phyloP scores from a whole-genome alignment of 2,113 vertebrate genomes.

The Phaetusa simplex region DNA sequence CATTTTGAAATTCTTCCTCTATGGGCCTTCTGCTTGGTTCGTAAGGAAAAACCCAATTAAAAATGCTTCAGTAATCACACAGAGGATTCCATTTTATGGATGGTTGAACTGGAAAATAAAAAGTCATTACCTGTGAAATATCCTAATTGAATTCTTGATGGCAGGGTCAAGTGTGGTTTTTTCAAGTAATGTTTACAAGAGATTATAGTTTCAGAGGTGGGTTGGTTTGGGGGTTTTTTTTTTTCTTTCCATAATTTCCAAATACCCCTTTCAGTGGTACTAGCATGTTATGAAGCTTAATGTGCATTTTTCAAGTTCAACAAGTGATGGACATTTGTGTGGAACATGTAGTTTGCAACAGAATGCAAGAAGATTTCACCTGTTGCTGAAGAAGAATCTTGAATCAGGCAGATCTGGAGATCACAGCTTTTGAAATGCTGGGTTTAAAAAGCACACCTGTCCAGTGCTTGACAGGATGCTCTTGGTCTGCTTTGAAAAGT shows the following conservation, averaged over 20 bases:
- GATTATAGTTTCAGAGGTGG: background rate
- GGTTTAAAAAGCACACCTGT: background rate
- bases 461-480: background rate
- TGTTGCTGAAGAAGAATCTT: background rate
- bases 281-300: background rate
- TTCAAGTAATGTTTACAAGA: constrained; percentile 9
- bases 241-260: background rate
- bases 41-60: constrained; percentile 43
- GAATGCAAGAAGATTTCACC: background rate
- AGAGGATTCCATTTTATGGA: constrained; percentile 47
- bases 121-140: constrained; percentile 51
- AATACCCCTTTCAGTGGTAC: background rate
- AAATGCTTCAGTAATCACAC: constrained; percentile 39
- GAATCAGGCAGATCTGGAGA: background rate
- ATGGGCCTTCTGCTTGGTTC: background rate
- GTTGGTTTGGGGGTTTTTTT: background rate
- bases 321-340: background rate
- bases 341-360: background rate
- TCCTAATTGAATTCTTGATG: constrained; percentile 45
- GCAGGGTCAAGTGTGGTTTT: background rate
- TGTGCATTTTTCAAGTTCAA: background rate
- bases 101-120: constrained; percentile 54
- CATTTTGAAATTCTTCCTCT: background rate
- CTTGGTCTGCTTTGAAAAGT: background rate
- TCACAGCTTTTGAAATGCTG: background rate